Evolutionary conservation across 2,113 vertebrate species (phyloP).

Genomic region (Prietella phreatophila): DNA sequence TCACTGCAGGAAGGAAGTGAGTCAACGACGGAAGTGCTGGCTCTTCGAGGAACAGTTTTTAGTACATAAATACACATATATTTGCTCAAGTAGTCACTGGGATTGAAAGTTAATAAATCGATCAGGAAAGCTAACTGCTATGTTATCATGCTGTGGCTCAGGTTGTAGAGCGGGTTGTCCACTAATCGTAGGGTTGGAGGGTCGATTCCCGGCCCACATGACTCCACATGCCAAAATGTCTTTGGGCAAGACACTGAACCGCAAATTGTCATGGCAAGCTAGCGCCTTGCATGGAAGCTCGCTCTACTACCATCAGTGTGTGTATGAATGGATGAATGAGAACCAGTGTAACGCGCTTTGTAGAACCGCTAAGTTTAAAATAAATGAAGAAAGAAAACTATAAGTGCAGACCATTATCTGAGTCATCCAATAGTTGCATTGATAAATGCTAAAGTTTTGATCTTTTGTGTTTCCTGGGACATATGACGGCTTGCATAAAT

Average conservation of each 20-base stretch:
- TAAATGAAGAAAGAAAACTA: too few species aligned
- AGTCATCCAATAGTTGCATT: neutral
- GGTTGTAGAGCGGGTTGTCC: too few species aligned
- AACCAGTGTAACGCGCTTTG: too few species aligned
- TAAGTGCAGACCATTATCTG: neutral
- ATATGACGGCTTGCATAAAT: neutral
- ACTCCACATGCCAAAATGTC: too few species aligned
- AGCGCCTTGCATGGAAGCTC: too few species aligned
- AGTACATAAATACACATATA: neutral
- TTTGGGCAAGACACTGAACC: too few species aligned
- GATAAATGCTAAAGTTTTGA: neutral
- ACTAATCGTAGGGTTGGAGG: too few species aligned
- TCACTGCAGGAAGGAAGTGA: constrained; percentile 40
- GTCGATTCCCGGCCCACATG: too few species aligned
- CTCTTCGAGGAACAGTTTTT: constrained; percentile 21
- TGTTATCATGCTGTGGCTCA: neutral
- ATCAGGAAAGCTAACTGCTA: neutral
- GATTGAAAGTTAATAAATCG: neutral
- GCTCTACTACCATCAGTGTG: too few species aligned
- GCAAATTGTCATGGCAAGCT: too few species aligned
- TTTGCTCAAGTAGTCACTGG: neutral
- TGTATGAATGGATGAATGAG: too few species aligned
- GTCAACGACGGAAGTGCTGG: constrained; percentile 27
- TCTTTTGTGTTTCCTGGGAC: neutral
- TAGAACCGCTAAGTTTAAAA: too few species aligned